Conservation (phyloP, 23 tunicate genomes). For the Ciona savignyi region DNA sequence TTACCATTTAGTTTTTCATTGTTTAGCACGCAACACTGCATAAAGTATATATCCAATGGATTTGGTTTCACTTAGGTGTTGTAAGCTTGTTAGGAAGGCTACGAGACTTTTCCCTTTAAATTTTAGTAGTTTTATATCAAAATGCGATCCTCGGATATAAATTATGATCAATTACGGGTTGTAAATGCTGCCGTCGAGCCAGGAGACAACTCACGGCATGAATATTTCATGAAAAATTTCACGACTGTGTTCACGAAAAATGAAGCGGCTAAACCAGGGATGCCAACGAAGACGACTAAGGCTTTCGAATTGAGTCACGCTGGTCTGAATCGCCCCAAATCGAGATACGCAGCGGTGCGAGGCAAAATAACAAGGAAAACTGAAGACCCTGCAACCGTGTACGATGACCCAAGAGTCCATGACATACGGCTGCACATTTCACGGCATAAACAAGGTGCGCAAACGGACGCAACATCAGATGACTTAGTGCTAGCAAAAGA, state of each 20-base stretch:
- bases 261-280: constrained; percentile 21
- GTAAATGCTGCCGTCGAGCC: background rate
- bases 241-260: constrained; percentile 30
- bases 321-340: constrained; percentile 30
- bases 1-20: no score
- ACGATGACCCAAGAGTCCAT: constrained; percentile 29
- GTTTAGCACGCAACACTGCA: no score
- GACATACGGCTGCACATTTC: constrained; percentile 29
- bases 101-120: no score
- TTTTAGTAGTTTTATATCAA: no score
- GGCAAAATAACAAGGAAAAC: background rate
- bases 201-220: constrained; percentile 7
- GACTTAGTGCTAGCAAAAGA: constrained; percentile 27
- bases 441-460: constrained; percentile 3
- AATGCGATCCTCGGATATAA: no score
- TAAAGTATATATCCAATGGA: no score
- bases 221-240: constrained; percentile 25
- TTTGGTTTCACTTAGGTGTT: no score
- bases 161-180: constrained; percentile 31
- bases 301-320: constrained; percentile 50
- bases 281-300: constrained; percentile 63
- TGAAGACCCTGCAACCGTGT: constrained; percentile 28
- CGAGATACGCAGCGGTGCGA: constrained; percentile 19
- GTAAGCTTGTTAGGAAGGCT: no score
- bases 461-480: background rate